Evolutionary conservation across 1,140 invertebrate genomes (phyloP).

Genomic region (Ridgeia piscesae): DNA sequence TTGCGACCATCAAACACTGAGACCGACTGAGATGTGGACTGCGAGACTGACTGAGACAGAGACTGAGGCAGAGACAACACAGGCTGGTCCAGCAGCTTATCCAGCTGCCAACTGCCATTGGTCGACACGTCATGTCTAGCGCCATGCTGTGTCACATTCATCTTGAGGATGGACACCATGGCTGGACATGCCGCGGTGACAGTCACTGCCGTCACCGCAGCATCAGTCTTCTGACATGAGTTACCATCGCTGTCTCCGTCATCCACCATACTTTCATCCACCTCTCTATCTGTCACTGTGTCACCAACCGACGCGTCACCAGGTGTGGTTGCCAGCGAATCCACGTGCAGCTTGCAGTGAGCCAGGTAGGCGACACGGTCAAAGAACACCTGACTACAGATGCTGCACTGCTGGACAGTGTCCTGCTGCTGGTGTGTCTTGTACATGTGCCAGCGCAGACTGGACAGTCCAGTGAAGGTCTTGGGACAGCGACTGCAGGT

Average conservation of each 20-base stretch:
- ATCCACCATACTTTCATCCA: background rate
- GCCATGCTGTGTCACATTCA: background rate
- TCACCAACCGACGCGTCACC: background rate
- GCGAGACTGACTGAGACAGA: background rate
- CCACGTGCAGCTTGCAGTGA: background rate
- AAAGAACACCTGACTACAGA: slow-evolving; percentile 17
- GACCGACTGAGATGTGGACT: background rate
- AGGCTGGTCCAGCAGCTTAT: background rate
- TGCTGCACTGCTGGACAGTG: background rate
- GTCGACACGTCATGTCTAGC: background rate
- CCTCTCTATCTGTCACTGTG: background rate
- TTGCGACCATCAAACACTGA: background rate
- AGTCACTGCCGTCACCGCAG: background rate
- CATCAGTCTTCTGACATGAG: background rate
- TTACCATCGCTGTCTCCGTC: background rate
- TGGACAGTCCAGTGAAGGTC: background rate
- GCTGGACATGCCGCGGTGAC: background rate
- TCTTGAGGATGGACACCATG: background rate
- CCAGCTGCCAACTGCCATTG: background rate
- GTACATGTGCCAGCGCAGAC: slow-evolving; percentile 17
- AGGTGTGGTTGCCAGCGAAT: slow-evolving; percentile 6
- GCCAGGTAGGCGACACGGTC: background rate
- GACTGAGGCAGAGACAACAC: background rate
- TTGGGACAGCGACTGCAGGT: slow-evolving; percentile 15
- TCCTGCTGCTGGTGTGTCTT: slow-evolving; percentile 16